Evolutionary conservation across 2,888 invertebrate species (phyloP).

Genomic region (Xylocampa areola): DNA sequence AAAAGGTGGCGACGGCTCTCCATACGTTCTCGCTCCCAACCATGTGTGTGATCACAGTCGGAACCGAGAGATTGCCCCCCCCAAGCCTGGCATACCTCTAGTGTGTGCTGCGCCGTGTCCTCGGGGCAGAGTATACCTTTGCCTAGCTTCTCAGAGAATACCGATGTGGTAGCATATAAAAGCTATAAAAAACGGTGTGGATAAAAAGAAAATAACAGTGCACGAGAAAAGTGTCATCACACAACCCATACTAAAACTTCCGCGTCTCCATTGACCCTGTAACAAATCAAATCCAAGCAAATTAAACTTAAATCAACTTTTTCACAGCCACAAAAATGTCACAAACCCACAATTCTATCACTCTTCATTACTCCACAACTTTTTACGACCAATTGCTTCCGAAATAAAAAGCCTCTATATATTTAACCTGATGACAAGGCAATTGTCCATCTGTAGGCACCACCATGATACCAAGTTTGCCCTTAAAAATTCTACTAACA

Average conservation of each 20-base stretch:
- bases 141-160: no score
- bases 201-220: no score
- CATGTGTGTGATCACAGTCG: no score
- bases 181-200: no score
- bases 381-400: constrained; percentile 47
- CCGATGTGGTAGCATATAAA: no score
- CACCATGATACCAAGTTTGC: constrained; percentile 51
- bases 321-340: constrained; percentile 23
- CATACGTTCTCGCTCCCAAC: no score
- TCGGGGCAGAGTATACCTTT: no score
- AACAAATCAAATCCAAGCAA: constrained; percentile 10
- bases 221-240: no score
- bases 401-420: constrained; percentile 47
- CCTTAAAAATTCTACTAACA: constrained; percentile 73
- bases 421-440: constrained; percentile 40
- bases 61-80: no score
- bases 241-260: neutral
- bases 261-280: constrained; percentile 1
- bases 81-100: no score
- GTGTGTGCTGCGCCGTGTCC: no score
- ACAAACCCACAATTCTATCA: constrained; percentile 23
- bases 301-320: constrained; percentile 24
- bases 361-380: constrained; percentile 47
- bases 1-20: no score
- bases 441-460: constrained; percentile 47